Percentiles rank a stretch among this genome's conserved stretches.
Evolutionary conservation across 2,797 vertebrate genomes (phyloP).

Genomic region (Enteromius fasciolatus): DNA sequence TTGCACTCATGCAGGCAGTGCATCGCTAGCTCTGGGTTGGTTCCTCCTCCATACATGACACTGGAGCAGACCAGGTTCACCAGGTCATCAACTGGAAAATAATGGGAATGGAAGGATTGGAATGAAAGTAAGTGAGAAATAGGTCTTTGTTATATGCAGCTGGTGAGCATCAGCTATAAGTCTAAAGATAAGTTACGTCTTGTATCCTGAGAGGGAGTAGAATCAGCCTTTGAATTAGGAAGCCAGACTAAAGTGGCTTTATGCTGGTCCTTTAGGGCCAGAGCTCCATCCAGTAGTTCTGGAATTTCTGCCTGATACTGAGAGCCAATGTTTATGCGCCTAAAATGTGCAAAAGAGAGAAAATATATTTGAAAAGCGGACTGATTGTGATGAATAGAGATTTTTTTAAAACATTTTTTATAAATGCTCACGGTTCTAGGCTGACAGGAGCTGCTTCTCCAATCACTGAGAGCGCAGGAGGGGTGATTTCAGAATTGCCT

Average conservation of each 20-base stretch:
- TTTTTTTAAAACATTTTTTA: neutral
- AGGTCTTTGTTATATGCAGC: neutral
- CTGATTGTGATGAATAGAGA: slow-evolving; percentile 74
- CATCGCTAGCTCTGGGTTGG: slow-evolving; percentile 93
- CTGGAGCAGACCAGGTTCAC: slow-evolving; percentile 94
- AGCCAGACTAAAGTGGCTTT: slow-evolving; percentile 89
- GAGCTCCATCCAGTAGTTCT: slow-evolving; percentile 77
- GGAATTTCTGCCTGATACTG: slow-evolving; percentile 96
- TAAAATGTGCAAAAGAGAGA: slow-evolving; percentile 58
- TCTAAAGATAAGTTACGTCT: slow-evolving; percentile 75
- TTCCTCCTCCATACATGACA: slow-evolving; percentile 90
- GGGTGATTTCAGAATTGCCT: slow-evolving; percentile 88
- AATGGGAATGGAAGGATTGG: neutral
- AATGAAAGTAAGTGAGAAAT: neutral
- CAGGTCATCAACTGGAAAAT: slow-evolving; percentile 84
- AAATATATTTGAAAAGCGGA: neutral
- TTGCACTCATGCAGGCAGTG: slow-evolving; percentile 90
- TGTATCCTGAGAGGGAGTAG: slow-evolving; percentile 74
- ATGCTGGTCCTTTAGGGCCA: slow-evolving; percentile 82
- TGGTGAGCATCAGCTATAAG: slow-evolving; percentile 30
- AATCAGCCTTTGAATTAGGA: slow-evolving; percentile 78
- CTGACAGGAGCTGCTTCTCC: slow-evolving; percentile 93
- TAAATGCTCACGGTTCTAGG: slow-evolving; percentile 94
- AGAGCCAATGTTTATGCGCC: slow-evolving; percentile 93
- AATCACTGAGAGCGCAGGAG: slow-evolving; percentile 88